These are phyloP conservation scores for Ectropis crepuscularia DNA, from an alignment of 2,888 invertebrate genomes.

Conservation along the genomic window DNA sequence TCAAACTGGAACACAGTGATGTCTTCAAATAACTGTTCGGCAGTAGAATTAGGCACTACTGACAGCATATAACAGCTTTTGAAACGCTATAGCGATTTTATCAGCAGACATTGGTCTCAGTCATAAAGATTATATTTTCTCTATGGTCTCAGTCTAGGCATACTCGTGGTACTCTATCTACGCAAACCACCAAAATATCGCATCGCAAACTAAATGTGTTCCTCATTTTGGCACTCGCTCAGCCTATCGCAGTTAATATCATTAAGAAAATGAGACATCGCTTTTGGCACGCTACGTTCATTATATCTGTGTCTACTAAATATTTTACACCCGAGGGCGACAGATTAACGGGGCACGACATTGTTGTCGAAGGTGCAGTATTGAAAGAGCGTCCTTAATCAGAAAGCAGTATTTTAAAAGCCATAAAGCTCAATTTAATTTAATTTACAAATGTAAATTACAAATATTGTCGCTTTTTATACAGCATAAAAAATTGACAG, in stretches of 20 bases:
- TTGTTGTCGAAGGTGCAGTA: conserved; percentile 25
- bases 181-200: conserved; percentile 14
- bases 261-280: conserved; percentile 52
- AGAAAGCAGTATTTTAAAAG: background rate
- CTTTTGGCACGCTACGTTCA: conserved; percentile 50
- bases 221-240: conserved; percentile 38
- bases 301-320: conserved; percentile 42
- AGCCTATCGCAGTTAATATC: conserved; percentile 37
- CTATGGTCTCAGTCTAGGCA: too few relatives aligned
- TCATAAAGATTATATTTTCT: too few relatives aligned
- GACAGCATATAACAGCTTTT: too few relatives aligned
- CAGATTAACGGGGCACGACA: conserved; percentile 42
- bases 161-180: background rate
- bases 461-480: too few relatives aligned
- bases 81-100: too few relatives aligned
- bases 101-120: too few relatives aligned
- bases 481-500: too few relatives aligned
- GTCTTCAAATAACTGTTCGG: too few relatives aligned
- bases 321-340: conserved; percentile 34
- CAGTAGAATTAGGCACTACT: too few relatives aligned
- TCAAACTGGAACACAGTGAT: too few relatives aligned
- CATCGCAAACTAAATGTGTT: conserved; percentile 27
- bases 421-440: background rate
- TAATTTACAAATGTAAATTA: too few relatives aligned
- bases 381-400: background rate